These are phyloP conservation scores for Trematocara caparti DNA, from an alignment of 2,797 vertebrate genomes.

Conservation along the genomic window DNA sequence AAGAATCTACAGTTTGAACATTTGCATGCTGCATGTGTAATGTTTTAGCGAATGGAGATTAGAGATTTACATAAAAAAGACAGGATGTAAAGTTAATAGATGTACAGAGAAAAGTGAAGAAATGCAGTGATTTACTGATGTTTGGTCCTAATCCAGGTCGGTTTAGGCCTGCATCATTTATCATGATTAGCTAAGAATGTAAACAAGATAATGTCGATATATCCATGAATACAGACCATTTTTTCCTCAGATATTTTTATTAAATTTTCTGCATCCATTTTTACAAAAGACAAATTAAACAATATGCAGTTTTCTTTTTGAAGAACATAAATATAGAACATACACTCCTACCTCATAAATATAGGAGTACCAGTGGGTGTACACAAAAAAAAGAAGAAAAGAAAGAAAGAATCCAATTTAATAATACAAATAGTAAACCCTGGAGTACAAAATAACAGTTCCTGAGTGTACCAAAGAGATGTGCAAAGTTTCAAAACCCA, in stretches of 20 bases:
- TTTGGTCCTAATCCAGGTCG: neutral
- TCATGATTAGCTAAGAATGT: neutral
- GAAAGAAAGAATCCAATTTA: no score
- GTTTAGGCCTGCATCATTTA: neutral
- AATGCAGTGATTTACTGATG: neutral
- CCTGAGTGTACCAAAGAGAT: no score
- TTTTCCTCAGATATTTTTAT: neutral
- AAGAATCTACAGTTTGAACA: conserved; percentile 2
- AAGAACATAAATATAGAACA: no score
- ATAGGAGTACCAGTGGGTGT: no score
- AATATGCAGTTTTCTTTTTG: no score
- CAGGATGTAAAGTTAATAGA: conserved; percentile 25
- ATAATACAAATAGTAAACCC: no score
- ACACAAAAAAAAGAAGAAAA: no score
- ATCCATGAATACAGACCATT: neutral
- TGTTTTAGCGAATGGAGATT: conserved; percentile 32
- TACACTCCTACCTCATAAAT: no score
- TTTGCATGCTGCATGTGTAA: neutral
- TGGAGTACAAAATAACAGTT: no score
- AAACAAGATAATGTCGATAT: neutral
- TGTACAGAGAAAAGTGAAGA: neutral
- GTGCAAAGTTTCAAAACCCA: no score
- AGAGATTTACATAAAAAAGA: conserved; percentile 48
- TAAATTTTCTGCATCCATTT: no score
- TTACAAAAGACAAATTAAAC: no score